Evolutionary conservation across 2,797 vertebrate species (phyloP).

Genomic region (Sebastolobus alascanus): DNA sequence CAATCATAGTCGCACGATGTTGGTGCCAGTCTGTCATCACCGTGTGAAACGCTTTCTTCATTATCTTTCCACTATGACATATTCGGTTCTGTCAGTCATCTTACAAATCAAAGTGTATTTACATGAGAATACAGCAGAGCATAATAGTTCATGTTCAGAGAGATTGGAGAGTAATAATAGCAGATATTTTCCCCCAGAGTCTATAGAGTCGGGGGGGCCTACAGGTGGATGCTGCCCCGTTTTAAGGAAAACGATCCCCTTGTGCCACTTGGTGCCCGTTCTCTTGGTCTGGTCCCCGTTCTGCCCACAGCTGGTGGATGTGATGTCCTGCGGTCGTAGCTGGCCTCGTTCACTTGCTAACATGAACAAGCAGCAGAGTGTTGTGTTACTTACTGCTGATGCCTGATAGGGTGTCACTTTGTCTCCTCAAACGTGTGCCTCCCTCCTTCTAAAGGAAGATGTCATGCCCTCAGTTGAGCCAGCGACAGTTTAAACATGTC

Average conservation of each 20-base stretch:
- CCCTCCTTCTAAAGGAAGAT: neutral
- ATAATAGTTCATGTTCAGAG: neutral
- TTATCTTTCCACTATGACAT: neutral
- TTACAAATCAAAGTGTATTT: neutral
- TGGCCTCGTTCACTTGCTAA: constrained; percentile 33
- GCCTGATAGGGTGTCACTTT: constrained; percentile 38
- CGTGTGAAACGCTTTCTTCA: neutral
- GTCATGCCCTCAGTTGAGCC: constrained; percentile 6
- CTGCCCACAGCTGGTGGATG: constrained; percentile 46
- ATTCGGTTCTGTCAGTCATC: neutral
- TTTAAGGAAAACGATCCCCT: constrained; percentile 13
- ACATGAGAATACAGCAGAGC: neutral
- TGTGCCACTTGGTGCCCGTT: neutral
- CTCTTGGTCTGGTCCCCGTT: constrained; percentile 5
- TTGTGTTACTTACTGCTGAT: constrained; percentile 52
- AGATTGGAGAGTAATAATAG: neutral
- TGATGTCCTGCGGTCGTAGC: constrained; percentile 37
- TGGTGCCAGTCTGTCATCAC: neutral
- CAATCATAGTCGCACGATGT: neutral
- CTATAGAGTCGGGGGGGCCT: neutral
- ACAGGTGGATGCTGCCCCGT: constrained; percentile 8
- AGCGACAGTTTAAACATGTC: neutral
- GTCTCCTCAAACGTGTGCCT: neutral
- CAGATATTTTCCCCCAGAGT: neutral
- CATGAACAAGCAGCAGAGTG: constrained; percentile 33